A percentile compares a stretch with the other conserved stretches of the same genome.
These are phyloP conservation scores for Carettochelys insculpta DNA, from an alignment of 2,113 vertebrate species.

Conservation along the genomic window DNA sequence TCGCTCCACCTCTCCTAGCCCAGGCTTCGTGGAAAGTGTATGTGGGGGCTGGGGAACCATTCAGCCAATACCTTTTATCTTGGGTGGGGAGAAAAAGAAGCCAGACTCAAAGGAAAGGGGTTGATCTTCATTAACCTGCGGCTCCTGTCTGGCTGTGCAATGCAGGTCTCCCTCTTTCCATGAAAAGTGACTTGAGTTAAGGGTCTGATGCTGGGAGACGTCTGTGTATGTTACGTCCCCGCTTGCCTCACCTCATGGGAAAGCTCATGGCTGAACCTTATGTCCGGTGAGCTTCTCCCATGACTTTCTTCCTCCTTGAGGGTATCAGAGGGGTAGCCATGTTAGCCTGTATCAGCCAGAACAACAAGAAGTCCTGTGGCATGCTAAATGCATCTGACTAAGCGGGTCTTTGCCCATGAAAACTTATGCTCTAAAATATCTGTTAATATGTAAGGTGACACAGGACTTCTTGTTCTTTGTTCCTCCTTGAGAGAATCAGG, in stretches of 20 bases:
- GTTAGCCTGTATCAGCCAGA: too few species aligned
- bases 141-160: not conserved
- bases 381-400: too few species aligned
- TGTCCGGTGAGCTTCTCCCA: not conserved
- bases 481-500: not conserved
- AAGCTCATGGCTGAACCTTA: not conserved
- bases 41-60: not conserved
- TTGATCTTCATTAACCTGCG: not conserved
- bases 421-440: too few species aligned
- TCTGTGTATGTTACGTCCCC: not conserved
- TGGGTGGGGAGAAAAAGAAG: not conserved
- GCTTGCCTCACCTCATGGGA: not conserved
- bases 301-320: too few species aligned
- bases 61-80: not conserved
- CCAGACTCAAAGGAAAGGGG: conserved; percentile 2
- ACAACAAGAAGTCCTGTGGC: too few species aligned
- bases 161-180: not conserved
- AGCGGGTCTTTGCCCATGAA: too few species aligned
- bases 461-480: too few species aligned
- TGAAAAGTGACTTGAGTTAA: not conserved
- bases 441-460: too few species aligned
- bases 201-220: not conserved
- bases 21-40: not conserved
- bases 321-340: too few species aligned
- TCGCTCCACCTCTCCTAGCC: not conserved